These are phyloP conservation scores for Lucilia cuprina DNA, from an alignment of 1,140 invertebrate genomes.

Conservation along the genomic window DNA sequence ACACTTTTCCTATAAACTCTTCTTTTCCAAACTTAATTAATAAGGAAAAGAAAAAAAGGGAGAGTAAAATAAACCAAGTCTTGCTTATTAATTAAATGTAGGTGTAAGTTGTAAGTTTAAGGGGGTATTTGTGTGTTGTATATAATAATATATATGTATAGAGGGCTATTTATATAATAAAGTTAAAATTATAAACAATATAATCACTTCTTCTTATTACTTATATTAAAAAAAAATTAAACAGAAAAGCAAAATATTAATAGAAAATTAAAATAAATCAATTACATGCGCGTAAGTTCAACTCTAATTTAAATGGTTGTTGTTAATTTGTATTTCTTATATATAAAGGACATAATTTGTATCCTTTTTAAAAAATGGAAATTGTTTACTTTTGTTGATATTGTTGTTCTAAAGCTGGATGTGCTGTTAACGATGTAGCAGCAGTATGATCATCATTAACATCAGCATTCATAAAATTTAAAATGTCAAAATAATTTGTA, in stretches of 20 bases:
- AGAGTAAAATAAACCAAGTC: neutral
- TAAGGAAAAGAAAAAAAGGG: neutral
- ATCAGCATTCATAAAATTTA: neutral
- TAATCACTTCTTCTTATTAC: neutral
- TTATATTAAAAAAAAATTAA: neutral
- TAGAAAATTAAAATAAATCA: neutral
- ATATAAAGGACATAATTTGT: neutral
- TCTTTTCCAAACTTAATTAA: neutral
- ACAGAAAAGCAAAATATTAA: neutral
- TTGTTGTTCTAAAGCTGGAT: neutral
- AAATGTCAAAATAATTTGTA: neutral
- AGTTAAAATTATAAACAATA: slow-evolving; percentile 1
- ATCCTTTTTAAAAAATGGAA: slow-evolving; percentile 6
- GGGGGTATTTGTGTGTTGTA: too few relatives aligned
- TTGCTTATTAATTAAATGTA: neutral
- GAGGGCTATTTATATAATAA: neutral
- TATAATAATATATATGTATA: too few relatives aligned
- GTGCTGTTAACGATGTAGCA: neutral
- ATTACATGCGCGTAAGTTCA: slow-evolving; percentile 25
- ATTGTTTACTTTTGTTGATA: neutral
- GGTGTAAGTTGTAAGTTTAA: too few relatives aligned
- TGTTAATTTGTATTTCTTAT: slow-evolving; percentile 7
- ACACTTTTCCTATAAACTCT: too few relatives aligned
- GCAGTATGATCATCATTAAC: neutral
- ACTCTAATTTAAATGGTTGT: slow-evolving; percentile 37